These are phyloP conservation scores for Celastrina argiolus DNA, from an alignment of 2,888 invertebrate genomes.

Conservation along the genomic window DNA sequence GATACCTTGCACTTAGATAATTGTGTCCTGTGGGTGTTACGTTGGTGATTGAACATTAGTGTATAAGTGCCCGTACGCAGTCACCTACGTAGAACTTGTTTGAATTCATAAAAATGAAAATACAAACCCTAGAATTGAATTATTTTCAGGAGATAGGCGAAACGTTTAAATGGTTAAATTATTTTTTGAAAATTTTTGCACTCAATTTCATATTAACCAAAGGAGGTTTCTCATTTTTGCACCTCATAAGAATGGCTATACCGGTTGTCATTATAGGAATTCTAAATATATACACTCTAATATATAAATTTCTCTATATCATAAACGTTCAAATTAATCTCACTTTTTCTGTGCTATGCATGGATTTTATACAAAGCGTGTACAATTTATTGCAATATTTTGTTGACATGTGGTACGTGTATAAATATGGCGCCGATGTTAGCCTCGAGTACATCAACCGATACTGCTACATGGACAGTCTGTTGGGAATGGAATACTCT, in stretches of 20 bases:
- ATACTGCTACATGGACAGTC: conserved; percentile 49
- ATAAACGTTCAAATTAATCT: conserved; percentile 40
- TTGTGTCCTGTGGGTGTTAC: not conserved
- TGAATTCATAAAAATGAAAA: not conserved
- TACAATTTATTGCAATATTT: conserved; percentile 52
- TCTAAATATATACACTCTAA: conserved; percentile 42
- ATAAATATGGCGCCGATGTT: conserved; percentile 50
- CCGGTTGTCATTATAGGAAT: conserved; percentile 39
- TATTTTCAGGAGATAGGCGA: not conserved
- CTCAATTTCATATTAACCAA: not conserved
- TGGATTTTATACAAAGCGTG: conserved; percentile 48
- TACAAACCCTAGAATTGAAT: not conserved
- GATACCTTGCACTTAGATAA: not conserved
- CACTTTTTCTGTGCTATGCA: conserved; percentile 46
- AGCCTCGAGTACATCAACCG: conserved; percentile 50
- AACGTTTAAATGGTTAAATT: not conserved
- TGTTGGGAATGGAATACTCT: conserved; percentile 43
- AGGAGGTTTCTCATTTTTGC: conserved; percentile 14
- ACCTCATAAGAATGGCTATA: conserved; percentile 34
- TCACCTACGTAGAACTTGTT: not conserved
- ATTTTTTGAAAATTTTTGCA: not conserved
- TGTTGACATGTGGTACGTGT: conserved; percentile 52
- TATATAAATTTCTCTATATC: conserved; percentile 44
- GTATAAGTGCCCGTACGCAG: not conserved
- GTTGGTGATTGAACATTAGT: not conserved